A percentile compares a stretch with the other conserved stretches of the same genome.
These are phyloP conservation scores for Teinopalpus imperialis DNA, from an alignment of 2,888 invertebrate species.

Conservation along the genomic window DNA sequence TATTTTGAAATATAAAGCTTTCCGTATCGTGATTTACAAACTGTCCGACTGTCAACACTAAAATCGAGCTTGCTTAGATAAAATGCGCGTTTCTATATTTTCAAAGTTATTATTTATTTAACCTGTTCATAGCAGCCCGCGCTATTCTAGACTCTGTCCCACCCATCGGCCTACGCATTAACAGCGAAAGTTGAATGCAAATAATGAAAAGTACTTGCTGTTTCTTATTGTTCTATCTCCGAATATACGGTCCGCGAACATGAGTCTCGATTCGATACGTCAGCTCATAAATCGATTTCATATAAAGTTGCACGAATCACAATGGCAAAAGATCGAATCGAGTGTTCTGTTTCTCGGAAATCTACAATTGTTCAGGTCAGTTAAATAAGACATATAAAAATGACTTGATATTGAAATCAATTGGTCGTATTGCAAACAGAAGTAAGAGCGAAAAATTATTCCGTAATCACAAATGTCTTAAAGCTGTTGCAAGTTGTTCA, in stretches of 20 bases:
- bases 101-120: slow-evolving; percentile 33
- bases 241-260: slow-evolving; percentile 40
- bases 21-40: too few relatives aligned
- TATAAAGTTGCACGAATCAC: slow-evolving; percentile 39
- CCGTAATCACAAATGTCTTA: too few relatives aligned
- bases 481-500: too few relatives aligned
- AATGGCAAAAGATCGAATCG: slow-evolving; percentile 46
- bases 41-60: too few relatives aligned
- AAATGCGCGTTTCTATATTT: slow-evolving; percentile 10
- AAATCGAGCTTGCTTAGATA: slow-evolving; percentile 10
- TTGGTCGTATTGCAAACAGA: too few relatives aligned
- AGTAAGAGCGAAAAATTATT: too few relatives aligned
- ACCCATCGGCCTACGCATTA: slow-evolving; percentile 51
- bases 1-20: too few relatives aligned
- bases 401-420: neutral
- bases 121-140: slow-evolving; percentile 63
- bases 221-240: slow-evolving; percentile 40
- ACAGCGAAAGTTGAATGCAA: slow-evolving; percentile 44
- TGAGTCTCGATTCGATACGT: slow-evolving; percentile 34
- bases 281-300: slow-evolving; percentile 42
- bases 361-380: slow-evolving; percentile 20
- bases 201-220: slow-evolving; percentile 43
- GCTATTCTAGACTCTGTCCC: slow-evolving; percentile 53
- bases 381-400: slow-evolving; percentile 10
- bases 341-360: slow-evolving; percentile 42